Evolutionary conservation across 2,113 vertebrate genomes (phyloP).

Genomic region (Pelobates fuscus): DNA sequence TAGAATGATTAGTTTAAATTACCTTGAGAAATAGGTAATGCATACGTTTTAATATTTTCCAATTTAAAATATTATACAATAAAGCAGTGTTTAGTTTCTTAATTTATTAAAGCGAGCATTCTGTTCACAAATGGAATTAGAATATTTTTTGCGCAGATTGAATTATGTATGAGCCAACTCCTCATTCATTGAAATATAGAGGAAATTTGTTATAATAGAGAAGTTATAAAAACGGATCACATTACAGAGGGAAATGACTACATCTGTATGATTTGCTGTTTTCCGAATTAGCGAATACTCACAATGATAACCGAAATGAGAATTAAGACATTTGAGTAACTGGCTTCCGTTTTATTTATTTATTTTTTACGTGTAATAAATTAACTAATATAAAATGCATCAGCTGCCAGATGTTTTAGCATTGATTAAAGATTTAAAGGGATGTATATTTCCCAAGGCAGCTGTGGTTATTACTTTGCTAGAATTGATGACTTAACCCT

Average conservation of each 20-base stretch:
- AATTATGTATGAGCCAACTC: constrained; percentile 21
- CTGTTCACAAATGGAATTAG: constrained; percentile 5
- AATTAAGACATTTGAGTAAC: constrained; percentile 6
- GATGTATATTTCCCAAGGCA: constrained; percentile 13
- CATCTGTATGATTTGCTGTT: neutral
- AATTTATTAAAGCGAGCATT: neutral
- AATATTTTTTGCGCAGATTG: neutral
- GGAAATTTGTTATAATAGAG: constrained; percentile 6
- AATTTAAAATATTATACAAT: neutral
- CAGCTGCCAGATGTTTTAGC: constrained; percentile 42
- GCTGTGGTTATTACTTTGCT: constrained; percentile 40
- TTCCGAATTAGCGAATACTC: constrained; percentile 2
- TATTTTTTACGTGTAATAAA: constrained; percentile 22
- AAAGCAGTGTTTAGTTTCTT: constrained; percentile 12
- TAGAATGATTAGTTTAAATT: neutral
- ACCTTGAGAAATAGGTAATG: neutral
- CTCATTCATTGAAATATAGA: constrained; percentile 32
- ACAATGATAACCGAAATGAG: neutral
- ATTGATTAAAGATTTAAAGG: constrained; percentile 51
- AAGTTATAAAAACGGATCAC: constrained; percentile 4
- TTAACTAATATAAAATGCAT: constrained; percentile 1
- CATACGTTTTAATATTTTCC: neutral
- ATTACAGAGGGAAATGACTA: neutral
- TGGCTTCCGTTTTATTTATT: constrained; percentile 17
- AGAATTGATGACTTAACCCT: constrained; percentile 19